These are phyloP conservation scores for Tetraneura akinire DNA, from an alignment of 1,140 invertebrate species.

Conservation along the genomic window DNA sequence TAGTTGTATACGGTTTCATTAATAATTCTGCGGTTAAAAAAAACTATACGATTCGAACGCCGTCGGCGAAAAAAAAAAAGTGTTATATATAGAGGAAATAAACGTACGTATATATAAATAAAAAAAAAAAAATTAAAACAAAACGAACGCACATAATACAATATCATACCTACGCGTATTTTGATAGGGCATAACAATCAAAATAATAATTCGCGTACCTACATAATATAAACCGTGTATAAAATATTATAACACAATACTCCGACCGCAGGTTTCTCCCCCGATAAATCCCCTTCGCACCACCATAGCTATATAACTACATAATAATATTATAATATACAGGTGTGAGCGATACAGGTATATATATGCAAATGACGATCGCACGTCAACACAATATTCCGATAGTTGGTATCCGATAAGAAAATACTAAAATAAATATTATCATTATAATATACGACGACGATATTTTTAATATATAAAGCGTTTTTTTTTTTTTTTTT, in stretches of 20 bases:
- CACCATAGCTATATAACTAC: no score
- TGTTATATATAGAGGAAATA: no score
- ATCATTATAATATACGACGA: neutral
- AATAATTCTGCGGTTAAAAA: constrained; percentile 23
- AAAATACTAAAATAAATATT: neutral
- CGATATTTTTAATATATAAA: no score
- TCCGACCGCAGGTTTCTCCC: neutral
- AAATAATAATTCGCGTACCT: neutral
- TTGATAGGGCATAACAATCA: neutral
- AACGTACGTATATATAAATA: neutral
- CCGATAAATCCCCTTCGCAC: no score
- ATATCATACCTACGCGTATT: neutral
- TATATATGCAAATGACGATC: constrained; percentile 5
- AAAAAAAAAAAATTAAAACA: constrained; percentile 23
- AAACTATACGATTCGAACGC: neutral
- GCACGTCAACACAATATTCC: constrained; percentile 24
- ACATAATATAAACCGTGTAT: neutral
- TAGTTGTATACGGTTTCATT: constrained; percentile 35
- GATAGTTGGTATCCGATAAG: neutral
- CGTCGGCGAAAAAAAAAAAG: constrained; percentile 4
- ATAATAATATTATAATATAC: no score
- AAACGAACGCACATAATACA: no score
- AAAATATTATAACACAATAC: neutral
- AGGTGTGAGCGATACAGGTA: neutral
- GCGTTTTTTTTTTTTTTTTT: no score